phyloP scores from a whole-genome alignment of 2,888 invertebrate species.

The Pyrgus malvae region DNA sequence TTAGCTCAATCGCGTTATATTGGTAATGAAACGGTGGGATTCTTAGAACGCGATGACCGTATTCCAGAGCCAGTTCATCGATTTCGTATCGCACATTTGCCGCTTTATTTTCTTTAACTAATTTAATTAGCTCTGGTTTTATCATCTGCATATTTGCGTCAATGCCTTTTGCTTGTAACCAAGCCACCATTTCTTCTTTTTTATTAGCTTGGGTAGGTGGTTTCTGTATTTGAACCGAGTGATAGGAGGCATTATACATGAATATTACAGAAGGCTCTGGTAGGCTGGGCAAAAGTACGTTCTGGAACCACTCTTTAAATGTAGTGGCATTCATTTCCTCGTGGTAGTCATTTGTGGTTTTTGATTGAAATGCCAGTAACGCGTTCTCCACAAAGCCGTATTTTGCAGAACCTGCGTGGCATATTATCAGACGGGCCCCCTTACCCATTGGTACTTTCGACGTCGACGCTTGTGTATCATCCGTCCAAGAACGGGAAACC shows the following conservation, averaged over 20 bases:
- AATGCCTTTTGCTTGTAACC: constrained; percentile 22
- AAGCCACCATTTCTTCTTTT: constrained; percentile 28
- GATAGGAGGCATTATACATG: constrained; percentile 8
- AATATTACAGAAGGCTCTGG: constrained; percentile 25
- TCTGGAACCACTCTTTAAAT: constrained; percentile 24
- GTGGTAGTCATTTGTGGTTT: constrained; percentile 24
- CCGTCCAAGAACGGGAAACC: constrained; percentile 4
- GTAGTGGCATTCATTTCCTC: constrained; percentile 24
- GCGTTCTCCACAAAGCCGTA: constrained; percentile 22
- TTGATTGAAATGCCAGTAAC: constrained; percentile 29
- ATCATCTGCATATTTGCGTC: constrained; percentile 31
- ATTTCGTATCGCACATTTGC: constrained; percentile 23
- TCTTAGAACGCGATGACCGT: constrained; percentile 31
- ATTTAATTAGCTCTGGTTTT: constrained; percentile 30
- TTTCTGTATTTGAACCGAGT: constrained; percentile 23
- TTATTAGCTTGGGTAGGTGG: constrained; percentile 25
- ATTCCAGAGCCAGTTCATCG: constrained; percentile 30
- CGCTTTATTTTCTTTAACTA: not conserved
- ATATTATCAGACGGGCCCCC: constrained; percentile 11
- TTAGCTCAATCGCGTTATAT: constrained; percentile 27
- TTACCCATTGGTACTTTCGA: constrained; percentile 13
- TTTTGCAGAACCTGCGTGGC: constrained; percentile 14
- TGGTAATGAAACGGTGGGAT: constrained; percentile 27
- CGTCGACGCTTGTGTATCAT: constrained; percentile 27
- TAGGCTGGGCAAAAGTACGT: constrained; percentile 17